These are phyloP conservation scores for Drosophila ambigua DNA, from an alignment of 1,140 invertebrate species.

Conservation along the genomic window DNA sequence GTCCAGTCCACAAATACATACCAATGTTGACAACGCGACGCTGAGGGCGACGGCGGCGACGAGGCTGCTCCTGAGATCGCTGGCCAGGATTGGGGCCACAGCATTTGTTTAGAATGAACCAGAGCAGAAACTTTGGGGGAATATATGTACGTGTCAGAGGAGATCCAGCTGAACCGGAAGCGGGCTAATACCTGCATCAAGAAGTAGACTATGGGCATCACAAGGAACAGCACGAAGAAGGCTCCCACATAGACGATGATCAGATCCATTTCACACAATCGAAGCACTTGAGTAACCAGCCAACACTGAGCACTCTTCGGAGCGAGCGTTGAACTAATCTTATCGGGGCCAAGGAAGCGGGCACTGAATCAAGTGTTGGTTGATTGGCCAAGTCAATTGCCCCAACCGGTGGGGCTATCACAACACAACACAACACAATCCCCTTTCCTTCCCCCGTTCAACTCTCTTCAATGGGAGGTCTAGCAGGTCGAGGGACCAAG, in stretches of 20 bases:
- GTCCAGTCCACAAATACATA: constrained; percentile 20
- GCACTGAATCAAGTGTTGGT: neutral
- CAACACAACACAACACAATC: no score
- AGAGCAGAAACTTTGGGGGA: constrained; percentile 51
- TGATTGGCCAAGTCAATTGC: constrained; percentile 37
- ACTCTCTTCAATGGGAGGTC: no score
- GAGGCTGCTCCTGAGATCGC: constrained; percentile 3
- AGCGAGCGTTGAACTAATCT: constrained; percentile 24
- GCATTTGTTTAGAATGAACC: constrained; percentile 50
- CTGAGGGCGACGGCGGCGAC: constrained; percentile 8
- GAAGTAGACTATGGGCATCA: constrained; percentile 60
- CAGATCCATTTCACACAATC: constrained; percentile 52
- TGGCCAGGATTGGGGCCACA: constrained; percentile 23
- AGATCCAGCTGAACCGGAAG: neutral
- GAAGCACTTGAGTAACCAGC: constrained; percentile 42
- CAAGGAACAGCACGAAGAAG: constrained; percentile 57
- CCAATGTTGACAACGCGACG: constrained; percentile 14
- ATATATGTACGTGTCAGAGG: neutral
- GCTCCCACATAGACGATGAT: constrained; percentile 49
- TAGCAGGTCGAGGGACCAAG: neutral
- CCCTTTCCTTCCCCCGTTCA: no score
- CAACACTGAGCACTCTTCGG: constrained; percentile 31
- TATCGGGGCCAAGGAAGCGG: constrained; percentile 24
- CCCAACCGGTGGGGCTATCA: no score
- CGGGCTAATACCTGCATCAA: constrained; percentile 51